Evolutionary conservation across 2,797 vertebrate species (phyloP).

Genomic region (Alauda arvensis): DNA sequence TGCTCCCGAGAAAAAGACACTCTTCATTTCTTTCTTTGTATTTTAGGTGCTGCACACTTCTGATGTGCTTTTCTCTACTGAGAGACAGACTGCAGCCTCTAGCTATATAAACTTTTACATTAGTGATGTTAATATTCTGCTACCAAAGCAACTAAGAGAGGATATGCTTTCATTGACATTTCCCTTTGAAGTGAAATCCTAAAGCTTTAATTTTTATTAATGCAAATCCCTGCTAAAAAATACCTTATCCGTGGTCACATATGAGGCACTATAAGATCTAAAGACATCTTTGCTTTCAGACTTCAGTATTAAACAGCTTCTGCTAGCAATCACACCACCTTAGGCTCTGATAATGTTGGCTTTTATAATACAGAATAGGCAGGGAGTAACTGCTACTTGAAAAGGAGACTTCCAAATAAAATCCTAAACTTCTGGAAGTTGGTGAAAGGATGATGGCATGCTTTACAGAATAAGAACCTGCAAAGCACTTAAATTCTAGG

Average conservation of each 20-base stretch:
- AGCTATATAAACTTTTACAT: constrained; percentile 44
- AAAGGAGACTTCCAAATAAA: not conserved
- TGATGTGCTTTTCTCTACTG: constrained; percentile 9
- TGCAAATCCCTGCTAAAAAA: constrained; percentile 43
- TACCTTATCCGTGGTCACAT: constrained; percentile 42
- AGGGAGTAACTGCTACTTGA: not conserved
- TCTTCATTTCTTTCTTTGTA: not conserved
- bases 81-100: not conserved
- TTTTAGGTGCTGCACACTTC: not conserved
- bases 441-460: not conserved
- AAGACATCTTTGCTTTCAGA: constrained; percentile 27
- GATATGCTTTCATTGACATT: constrained; percentile 28
- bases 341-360: not conserved
- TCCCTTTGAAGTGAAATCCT: constrained; percentile 51
- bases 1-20: not conserved
- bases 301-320: not conserved
- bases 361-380: not conserved
- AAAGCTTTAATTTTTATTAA: constrained; percentile 56
- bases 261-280: constrained; percentile 9
- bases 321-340: not conserved
- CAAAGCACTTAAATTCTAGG: not conserved
- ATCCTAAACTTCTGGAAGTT: not conserved
- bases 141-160: constrained; percentile 31
- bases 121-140: constrained; percentile 27
- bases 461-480: not conserved